Base-by-base conservation (phyloP, 2,113 vertebrate genomes). In the Tretioscincus oriximinensis region DNA sequence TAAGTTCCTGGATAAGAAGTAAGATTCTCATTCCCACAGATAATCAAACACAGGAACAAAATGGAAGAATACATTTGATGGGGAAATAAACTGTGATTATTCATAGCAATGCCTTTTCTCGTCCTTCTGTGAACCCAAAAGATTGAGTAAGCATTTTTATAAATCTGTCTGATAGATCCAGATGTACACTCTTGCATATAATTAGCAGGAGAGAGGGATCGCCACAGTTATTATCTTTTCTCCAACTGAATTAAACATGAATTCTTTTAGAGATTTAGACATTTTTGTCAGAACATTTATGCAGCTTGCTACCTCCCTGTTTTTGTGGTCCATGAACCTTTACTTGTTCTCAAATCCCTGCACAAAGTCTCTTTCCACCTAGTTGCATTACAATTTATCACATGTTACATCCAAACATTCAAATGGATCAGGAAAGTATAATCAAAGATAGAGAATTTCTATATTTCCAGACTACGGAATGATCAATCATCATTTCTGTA, bases 1-100 rank as follows among this genome's bases (percentile, higher is more conserved):
- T 63, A 69, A 65, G 72, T 82, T 83, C 61, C 3, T 73, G 75
- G 73, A 64, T 79, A 64, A 6, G 68, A 24, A 49, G 29, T 4
- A 35, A 51, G 69, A 31, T 51, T 70, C 66, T 58, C 51, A 63
- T 79, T 79, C 26, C 31, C 16, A 14, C 26, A 71, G 67, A 69
- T 71, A 71, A 61, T 71, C 18, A 14, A 71, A 71, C 31, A 22
- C 45, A 54, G 67, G 7, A 10, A 35, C 24, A 16, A 60, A 8
- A 41, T 60, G 26, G 28, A 9, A 45, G 8, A 61, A 71, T 58
- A 20, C n/a, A 60, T 68, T 35, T 68, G 12, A 60, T 69, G 28
- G 45, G 51, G 14, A 9, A 9, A 58, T 58, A 58, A 76, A 63
- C 11, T 76, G 35, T 45, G 58, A 65, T 49, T 77, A 45, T 77